These are phyloP conservation scores for Benitochromis conjunctus DNA, from an alignment of 2,113 vertebrate genomes.

Conservation along the genomic window DNA sequence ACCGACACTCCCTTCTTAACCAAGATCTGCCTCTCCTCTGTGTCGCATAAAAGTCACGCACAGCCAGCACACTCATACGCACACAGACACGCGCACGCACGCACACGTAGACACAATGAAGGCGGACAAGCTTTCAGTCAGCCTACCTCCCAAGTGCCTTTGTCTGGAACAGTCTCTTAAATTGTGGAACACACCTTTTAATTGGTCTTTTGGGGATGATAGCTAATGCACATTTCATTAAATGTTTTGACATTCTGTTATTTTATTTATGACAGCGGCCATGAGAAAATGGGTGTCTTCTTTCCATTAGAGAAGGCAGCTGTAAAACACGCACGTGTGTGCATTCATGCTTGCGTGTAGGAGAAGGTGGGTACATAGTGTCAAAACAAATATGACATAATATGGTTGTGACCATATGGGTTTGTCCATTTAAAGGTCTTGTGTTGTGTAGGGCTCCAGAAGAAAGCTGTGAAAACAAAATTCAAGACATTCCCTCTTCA, in stretches of 20 bases:
- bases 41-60: constrained; percentile 38
- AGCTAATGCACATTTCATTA: constrained; percentile 42
- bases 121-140: background rate
- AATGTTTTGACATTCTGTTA: constrained; percentile 44
- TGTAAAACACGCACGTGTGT: background rate
- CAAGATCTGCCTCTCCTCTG: constrained; percentile 27
- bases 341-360: background rate
- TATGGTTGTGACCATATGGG: background rate
- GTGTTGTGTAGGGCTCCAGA: background rate
- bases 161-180: constrained; percentile 38
- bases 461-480: constrained; percentile 8
- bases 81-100: background rate
- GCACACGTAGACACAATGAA: background rate
- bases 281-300: background rate
- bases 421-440: constrained; percentile 4
- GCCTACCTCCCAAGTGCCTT: constrained; percentile 29
- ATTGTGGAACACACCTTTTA: constrained; percentile 43
- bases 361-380: background rate
- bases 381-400: constrained; percentile 1
- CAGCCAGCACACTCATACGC: background rate
- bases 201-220: constrained; percentile 36
- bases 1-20: constrained; percentile 17
- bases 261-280: constrained; percentile 42
- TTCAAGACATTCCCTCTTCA: background rate
- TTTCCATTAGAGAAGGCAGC: constrained; percentile 1